A percentile compares a stretch with the other conserved stretches of the same genome.
phyloP scores from a whole-genome alignment of 2,797 vertebrate genomes.

The Danio kyathit region DNA sequence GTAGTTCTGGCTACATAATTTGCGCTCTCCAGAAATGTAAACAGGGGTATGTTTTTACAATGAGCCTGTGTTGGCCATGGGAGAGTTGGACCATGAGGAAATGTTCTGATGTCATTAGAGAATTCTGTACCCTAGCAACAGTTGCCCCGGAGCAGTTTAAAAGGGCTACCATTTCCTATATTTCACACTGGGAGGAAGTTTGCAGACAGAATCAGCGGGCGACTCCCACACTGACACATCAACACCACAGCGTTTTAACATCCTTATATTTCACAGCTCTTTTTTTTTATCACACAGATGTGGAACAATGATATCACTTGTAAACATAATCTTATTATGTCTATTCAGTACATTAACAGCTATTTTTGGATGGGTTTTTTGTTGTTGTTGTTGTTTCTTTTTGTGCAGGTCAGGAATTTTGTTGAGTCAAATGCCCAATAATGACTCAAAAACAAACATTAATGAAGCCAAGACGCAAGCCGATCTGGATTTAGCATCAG shows the following conservation, averaged over 20 bases:
- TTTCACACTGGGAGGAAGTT: conserved; percentile 37
- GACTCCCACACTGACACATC: conserved; percentile 22
- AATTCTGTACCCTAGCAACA: conserved; percentile 63
- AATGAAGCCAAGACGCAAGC: conserved; percentile 66
- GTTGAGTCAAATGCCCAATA: not conserved
- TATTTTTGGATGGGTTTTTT: not conserved
- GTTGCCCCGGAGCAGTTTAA: conserved; percentile 49
- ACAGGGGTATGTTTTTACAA: no score
- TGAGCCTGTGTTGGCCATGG: conserved; percentile 30
- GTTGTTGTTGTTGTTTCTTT: not conserved
- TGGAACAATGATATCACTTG: not conserved
- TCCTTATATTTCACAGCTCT: conserved; percentile 17
- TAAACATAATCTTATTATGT: not conserved
- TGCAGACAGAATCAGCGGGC: conserved; percentile 45
- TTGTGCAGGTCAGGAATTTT: not conserved
- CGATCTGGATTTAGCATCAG: conserved; percentile 76
- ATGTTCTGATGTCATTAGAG: conserved; percentile 65
- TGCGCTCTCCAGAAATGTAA: no score
- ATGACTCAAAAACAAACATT: conserved; percentile 70
- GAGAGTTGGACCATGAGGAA: conserved; percentile 60
- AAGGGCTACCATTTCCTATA: conserved; percentile 60
- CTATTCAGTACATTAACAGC: not conserved
- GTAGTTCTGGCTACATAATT: no score
- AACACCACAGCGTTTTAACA: conserved; percentile 16
- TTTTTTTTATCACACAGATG: not conserved